phyloP scores from a whole-genome alignment of 2,888 invertebrate genomes.

The Bimastos eiseni region DNA sequence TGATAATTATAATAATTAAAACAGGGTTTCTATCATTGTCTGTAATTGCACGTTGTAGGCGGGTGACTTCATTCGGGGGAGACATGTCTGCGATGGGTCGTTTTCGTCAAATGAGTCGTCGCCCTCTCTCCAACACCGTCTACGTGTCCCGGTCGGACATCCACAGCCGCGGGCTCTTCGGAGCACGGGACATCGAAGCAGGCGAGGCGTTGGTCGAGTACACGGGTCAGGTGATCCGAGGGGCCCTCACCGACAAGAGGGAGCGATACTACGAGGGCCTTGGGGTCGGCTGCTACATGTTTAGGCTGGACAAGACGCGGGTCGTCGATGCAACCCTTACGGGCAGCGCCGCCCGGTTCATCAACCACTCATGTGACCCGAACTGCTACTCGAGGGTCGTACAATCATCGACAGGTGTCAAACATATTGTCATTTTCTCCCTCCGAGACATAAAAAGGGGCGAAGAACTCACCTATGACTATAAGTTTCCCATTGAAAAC shows the following conservation, averaged over 20 bases:
- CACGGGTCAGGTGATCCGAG: slow-evolving; percentile 85
- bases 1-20: background rate
- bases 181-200: slow-evolving; percentile 87
- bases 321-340: slow-evolving; percentile 98
- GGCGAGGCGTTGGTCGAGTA: slow-evolving; percentile 80
- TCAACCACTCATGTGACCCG: slow-evolving; percentile 98
- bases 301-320: slow-evolving; percentile 86
- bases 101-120: background rate
- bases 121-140: background rate
- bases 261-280: slow-evolving; percentile 85
- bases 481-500: slow-evolving; percentile 90
- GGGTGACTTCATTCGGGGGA: background rate
- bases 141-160: slow-evolving; percentile 72
- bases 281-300: slow-evolving; percentile 80
- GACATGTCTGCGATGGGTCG: background rate
- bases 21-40: background rate
- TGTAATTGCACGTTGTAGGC: background rate
- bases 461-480: slow-evolving; percentile 94
- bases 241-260: slow-evolving; percentile 85
- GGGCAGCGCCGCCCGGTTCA: slow-evolving; percentile 96
- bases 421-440: slow-evolving; percentile 76
- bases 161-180: slow-evolving; percentile 91
- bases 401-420: slow-evolving; percentile 57
- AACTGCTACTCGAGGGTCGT: slow-evolving; percentile 95
- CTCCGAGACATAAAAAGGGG: slow-evolving; percentile 82